Evolutionary conservation across 1,140 invertebrate species (phyloP), one percentile per base, ranked within the genome.

Genomic region (Plectrocnemia conspersa): DNA sequence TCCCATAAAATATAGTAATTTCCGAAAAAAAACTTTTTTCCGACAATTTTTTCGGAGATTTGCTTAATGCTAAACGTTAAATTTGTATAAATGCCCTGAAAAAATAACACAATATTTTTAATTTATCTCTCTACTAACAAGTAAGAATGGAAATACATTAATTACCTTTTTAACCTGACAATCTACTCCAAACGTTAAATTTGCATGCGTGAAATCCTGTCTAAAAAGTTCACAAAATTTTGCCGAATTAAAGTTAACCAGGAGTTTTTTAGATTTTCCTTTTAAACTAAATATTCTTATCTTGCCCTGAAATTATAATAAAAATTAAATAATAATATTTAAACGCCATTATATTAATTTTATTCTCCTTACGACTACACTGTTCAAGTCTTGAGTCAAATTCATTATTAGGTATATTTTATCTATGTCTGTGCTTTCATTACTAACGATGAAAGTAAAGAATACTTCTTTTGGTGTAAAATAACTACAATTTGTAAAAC

Each of bases 1-100:
- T 48, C 23, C 21, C 13, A 6, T 22, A 18, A 33, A 5, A 33
- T 19, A n/a, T 21, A 15, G 23, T 48, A 48, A 29, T 18, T 19
- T 48, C 46, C 46, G 23, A 22, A 48, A 18, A 48, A 48, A 48
- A 48, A 48, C 36, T 48, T 48, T 11, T 29, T 48, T 6, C 46
- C 46, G 15, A 48, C 11, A 11, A 48, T 19, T 3, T 4, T 2
- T 2, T 29, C 5, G n/a, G 24, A 10, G 13, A 29, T 35, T 3
- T 36, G 19, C 13, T 1, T 21, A 6, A 48, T 19, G n/a, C 36
- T 33, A 2, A 48, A 10, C n/a, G 33, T 7, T 18, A 35, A n/a
- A 5, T 7, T 22, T 11, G 11, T 19, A 21, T 48, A 48, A 22
- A 35, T 33, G 1, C 46, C 46, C 46, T 48, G 13, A 35, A 36